Conservation (phyloP, 2,113 vertebrate genomes). For the Colaptes auratus region DNA sequence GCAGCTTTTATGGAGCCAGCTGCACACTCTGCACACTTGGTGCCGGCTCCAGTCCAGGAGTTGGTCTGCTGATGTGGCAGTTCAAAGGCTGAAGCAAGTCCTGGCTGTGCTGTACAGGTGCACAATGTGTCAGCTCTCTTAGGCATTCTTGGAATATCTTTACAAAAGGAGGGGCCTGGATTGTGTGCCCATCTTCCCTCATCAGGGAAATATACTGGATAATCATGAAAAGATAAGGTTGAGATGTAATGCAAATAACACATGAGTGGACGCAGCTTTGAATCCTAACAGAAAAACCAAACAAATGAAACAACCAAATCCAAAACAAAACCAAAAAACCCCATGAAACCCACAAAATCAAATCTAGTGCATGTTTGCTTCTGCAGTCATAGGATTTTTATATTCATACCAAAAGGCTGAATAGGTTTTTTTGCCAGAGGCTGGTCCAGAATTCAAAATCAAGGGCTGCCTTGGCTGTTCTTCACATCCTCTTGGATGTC, state of each 20-base stretch:
- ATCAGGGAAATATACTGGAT: background rate
- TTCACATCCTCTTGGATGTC: background rate
- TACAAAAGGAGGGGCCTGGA: rapidly evolving
- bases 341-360: background rate
- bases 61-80: background rate
- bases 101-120: background rate
- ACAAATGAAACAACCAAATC: too few species aligned
- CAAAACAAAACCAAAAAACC: too few species aligned
- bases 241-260: background rate
- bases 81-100: background rate
- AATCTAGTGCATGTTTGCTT: background rate
- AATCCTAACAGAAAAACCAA: background rate
- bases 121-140: rapidly evolving
- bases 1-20: background rate
- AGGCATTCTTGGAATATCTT: background rate
- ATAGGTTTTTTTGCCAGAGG: background rate
- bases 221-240: background rate
- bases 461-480: background rate
- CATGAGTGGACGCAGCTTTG: rapidly evolving
- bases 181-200: background rate
- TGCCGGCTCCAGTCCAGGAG: background rate
- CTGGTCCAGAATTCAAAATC: background rate
- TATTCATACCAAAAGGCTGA: background rate
- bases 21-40: background rate
- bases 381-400: background rate